These are phyloP conservation scores for Episyrphus balteatus DNA, from an alignment of 1,140 invertebrate genomes.

Conservation along the genomic window DNA sequence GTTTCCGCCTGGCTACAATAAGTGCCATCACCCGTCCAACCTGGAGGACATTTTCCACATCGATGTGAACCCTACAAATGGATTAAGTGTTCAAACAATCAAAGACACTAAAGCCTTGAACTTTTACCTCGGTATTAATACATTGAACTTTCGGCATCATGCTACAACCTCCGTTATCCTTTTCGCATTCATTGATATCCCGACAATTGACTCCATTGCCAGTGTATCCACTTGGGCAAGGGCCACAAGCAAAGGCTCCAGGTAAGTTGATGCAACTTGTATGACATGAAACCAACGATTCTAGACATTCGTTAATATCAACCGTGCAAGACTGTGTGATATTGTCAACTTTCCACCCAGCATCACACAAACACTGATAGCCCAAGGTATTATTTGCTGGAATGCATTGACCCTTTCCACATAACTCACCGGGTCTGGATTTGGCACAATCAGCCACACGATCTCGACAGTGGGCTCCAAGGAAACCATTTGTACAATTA, in stretches of 20 bases:
- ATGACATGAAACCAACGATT: constrained; percentile 60
- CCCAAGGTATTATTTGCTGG: constrained; percentile 43
- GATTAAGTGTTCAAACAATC: not conserved
- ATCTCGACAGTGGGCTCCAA: constrained; percentile 68
- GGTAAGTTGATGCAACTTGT: constrained; percentile 74
- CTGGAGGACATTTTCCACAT: constrained; percentile 76
- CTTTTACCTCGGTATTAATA: constrained; percentile 53
- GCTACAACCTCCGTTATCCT: constrained; percentile 84
- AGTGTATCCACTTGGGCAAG: constrained; percentile 72
- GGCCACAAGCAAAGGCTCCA: constrained; percentile 72
- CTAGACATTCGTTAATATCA: constrained; percentile 79
- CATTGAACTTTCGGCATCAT: constrained; percentile 61
- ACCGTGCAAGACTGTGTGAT: constrained; percentile 40
- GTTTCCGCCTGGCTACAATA: constrained; percentile 13
- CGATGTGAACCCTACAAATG: constrained; percentile 56
- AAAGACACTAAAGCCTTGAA: not conserved
- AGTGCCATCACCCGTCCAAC: constrained; percentile 76
- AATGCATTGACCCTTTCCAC: constrained; percentile 78
- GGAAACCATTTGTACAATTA: constrained; percentile 59
- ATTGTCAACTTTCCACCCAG: constrained; percentile 71
- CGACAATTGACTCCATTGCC: constrained; percentile 78
- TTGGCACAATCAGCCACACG: constrained; percentile 58
- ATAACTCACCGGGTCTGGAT: constrained; percentile 60
- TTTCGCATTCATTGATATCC: constrained; percentile 79
- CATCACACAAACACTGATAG: constrained; percentile 66